Conservation (phyloP, 2,113 vertebrate species). For the Rhombomys opimus region DNA sequence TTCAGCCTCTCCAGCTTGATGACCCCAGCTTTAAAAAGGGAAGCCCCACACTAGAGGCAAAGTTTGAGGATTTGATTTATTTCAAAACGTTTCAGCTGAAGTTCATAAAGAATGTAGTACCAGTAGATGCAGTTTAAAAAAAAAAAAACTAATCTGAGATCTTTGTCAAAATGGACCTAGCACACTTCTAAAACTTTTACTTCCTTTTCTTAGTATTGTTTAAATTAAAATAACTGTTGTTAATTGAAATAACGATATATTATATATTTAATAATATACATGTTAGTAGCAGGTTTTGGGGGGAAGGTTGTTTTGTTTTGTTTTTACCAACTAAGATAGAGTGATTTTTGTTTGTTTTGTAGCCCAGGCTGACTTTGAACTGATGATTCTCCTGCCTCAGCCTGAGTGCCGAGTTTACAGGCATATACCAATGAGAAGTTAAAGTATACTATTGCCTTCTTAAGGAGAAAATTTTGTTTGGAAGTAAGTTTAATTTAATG, state of each 20-base stretch:
- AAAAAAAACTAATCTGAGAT: constrained; percentile 47
- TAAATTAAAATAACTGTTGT: background rate
- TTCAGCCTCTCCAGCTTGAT: constrained; percentile 46
- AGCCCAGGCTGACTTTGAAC: background rate
- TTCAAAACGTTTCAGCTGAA: constrained; percentile 58
- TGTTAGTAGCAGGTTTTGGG: background rate
- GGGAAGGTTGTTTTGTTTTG: constrained; percentile 9
- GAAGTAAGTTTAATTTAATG: constrained; percentile 47
- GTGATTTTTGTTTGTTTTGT: background rate
- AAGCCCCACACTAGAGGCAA: background rate
- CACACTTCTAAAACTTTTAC: constrained; percentile 35
- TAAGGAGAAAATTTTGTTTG: constrained; percentile 62
- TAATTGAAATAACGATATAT: background rate
- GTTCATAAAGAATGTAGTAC: constrained; percentile 34
- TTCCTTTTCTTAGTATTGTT: constrained; percentile 40
- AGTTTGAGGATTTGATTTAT: constrained; percentile 16
- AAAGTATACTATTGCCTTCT: constrained; percentile 29
- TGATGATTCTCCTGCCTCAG: background rate
- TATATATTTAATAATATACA: constrained; percentile 37
- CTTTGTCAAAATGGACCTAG: constrained; percentile 4
- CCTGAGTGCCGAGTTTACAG: background rate
- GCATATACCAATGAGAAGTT: background rate
- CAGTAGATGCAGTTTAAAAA: background rate
- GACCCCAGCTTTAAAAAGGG: constrained; percentile 37
- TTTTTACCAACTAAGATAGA: constrained; percentile 45